A percentile compares a stretch with the other conserved stretches of the same genome.
phyloP scores from a whole-genome alignment of 2,113 vertebrate genomes.

The Electrona antarctica region DNA sequence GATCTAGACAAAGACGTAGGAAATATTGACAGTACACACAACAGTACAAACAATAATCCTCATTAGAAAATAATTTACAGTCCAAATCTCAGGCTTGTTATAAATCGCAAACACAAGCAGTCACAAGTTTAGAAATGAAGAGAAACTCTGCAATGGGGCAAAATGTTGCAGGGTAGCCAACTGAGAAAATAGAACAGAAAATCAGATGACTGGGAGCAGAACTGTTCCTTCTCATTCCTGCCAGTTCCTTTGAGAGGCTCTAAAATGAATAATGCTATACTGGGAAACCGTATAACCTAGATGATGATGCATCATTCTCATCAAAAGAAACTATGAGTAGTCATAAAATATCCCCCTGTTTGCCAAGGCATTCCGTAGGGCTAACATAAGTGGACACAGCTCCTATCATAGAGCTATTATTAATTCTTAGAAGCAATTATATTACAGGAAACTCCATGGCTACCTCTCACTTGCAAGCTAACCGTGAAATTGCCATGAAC shows the following conservation, averaged over 20 bases:
- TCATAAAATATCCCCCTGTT: neutral
- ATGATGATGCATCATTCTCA: conserved; percentile 11
- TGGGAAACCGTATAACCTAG: conserved; percentile 17
- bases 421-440: neutral
- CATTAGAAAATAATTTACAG: too few species aligned
- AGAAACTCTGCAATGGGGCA: too few species aligned
- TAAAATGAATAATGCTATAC: conserved; percentile 20
- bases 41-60: too few species aligned
- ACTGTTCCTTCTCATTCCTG: conserved; percentile 11
- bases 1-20: too few species aligned
- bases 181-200: too few species aligned
- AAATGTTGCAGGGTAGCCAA: too few species aligned
- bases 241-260: neutral
- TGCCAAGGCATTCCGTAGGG: conserved; percentile 4
- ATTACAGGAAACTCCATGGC: neutral
- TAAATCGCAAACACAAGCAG: too few species aligned
- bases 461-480: neutral
- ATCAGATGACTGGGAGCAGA: conserved; percentile 17
- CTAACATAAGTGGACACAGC: neutral
- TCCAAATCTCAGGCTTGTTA: too few species aligned
- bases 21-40: too few species aligned
- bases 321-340: neutral
- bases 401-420: neutral
- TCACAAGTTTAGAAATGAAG: too few species aligned
- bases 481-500: conserved; percentile 10